Conservation (phyloP, 1,140 invertebrate genomes). For the Antheraea pernyi region DNA sequence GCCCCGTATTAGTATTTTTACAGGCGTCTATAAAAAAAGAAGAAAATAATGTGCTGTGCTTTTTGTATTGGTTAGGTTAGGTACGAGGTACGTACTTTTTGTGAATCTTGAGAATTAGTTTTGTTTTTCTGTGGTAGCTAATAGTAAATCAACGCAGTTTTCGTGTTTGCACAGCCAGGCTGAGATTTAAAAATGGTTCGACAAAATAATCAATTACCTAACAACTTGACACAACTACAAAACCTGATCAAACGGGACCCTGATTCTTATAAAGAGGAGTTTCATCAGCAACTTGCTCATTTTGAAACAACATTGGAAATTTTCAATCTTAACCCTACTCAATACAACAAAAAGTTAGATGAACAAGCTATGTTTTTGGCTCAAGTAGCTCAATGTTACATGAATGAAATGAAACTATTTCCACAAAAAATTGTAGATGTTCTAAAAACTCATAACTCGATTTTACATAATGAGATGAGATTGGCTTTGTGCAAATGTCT, state of each 20-base stretch:
- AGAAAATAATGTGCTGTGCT: too few relatives aligned
- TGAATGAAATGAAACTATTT: slow-evolving; percentile 88
- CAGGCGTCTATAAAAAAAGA: too few relatives aligned
- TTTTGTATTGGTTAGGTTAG: too few relatives aligned
- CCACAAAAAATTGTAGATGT: slow-evolving; percentile 93
- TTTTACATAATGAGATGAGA: slow-evolving; percentile 93
- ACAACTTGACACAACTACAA: slow-evolving; percentile 96
- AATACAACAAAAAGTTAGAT: slow-evolving; percentile 92
- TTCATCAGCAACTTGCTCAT: slow-evolving; percentile 92
- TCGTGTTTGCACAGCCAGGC: too few relatives aligned
- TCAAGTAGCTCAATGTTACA: slow-evolving; percentile 95
- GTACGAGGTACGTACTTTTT: too few relatives aligned
- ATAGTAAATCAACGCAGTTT: neutral
- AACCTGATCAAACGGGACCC: slow-evolving; percentile 98
- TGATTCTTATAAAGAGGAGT: slow-evolving; percentile 96
- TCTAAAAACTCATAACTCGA: slow-evolving; percentile 92
- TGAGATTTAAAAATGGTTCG: slow-evolving; percentile 80
- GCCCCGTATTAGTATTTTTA: too few relatives aligned
- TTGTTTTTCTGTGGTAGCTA: neutral
- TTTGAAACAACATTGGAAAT: slow-evolving; percentile 92
- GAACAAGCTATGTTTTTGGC: slow-evolving; percentile 96
- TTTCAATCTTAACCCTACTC: slow-evolving; percentile 90
- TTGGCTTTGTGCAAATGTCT: slow-evolving; percentile 95
- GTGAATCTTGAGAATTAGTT: too few relatives aligned
- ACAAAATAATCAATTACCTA: slow-evolving; percentile 92